Base-by-base conservation (phyloP, 2,888 invertebrate genomes). In the Agonopterix arenella region DNA sequence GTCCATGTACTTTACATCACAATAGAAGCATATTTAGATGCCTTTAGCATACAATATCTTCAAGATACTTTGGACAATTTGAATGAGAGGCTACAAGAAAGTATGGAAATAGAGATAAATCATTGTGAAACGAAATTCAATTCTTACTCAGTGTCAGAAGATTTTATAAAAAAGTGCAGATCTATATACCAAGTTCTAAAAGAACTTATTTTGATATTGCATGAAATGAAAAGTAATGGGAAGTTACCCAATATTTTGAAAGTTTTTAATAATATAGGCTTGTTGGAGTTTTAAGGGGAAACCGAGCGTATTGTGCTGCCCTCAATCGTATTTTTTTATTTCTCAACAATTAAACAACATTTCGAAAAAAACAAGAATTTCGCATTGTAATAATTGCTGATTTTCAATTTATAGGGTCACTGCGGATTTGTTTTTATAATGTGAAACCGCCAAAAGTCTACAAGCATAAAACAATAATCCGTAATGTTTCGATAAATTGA, bases 11-110 rank as follows among this genome's bases (percentile, higher is more conserved):
- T 88, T n/a, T 85, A 74, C 50, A 62, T 76, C 16, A 72, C 79
- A 36, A 57, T 85, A 41, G 71, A 80, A 50, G 80, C 84, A n/a
- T 80, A 74, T 59, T 64, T 88, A 54, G 76, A 86, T 56, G 63
- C 80, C 3, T 84, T 76, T 53, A 80, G 66, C 66, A 62, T 88
- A 4, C 67, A 70, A 53, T 51, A 61, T 51, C 66, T 84, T 42
- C 73, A 80, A 61, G 73, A 80, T 50, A 78, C 68, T 43, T 68
- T 83, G 54, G 70, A 73, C 40, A 54, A 52, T 38, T 57, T 81
- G 46, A 85, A 83, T 66, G 65, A 77, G 44, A 54, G 68, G 55
- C 51, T 43, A 11, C 43, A 74, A 44, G 55, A 61, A 52, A 51
- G 53, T 11, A 74, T 45, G 55, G 61, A 52, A 51, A 53, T 11